Evolutionary conservation across 2,888 invertebrate genomes (phyloP).

Genomic region (Mimas tiliae): DNA sequence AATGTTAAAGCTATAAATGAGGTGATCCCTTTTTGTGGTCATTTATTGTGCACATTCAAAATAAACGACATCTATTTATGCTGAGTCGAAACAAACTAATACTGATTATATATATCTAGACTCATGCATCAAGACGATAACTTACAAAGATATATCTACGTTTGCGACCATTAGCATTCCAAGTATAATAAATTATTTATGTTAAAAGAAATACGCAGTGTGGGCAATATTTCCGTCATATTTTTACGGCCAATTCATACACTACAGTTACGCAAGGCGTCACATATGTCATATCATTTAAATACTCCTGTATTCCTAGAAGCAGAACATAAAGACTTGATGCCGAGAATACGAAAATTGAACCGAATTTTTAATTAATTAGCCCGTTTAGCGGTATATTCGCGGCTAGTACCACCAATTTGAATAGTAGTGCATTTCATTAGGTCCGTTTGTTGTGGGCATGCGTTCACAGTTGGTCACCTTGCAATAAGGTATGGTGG

Average conservation of each 20-base stretch:
- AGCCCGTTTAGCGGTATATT: slow-evolving; percentile 75
- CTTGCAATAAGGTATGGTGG: slow-evolving; percentile 81
- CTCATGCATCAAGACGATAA: neutral
- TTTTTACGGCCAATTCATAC: slow-evolving; percentile 22
- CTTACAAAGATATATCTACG: neutral
- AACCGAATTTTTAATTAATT: slow-evolving; percentile 66
- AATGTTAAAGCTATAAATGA: slow-evolving; percentile 5
- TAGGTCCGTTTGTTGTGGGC: slow-evolving; percentile 44
- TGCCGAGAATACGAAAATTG: slow-evolving; percentile 53
- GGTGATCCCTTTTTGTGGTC: slow-evolving; percentile 1
- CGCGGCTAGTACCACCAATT: slow-evolving; percentile 65
- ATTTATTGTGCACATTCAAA: slow-evolving; percentile 1
- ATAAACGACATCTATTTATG: slow-evolving; percentile 11
- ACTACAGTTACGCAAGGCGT: slow-evolving; percentile 26
- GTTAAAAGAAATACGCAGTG: slow-evolving; percentile 6
- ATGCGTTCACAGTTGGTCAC: slow-evolving; percentile 72
- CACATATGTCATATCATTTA: slow-evolving; percentile 34
- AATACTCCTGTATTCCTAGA: slow-evolving; percentile 29
- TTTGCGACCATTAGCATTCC: slow-evolving; percentile 3
- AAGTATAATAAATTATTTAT: slow-evolving; percentile 13
- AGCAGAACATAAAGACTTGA: slow-evolving; percentile 36
- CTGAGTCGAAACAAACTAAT: neutral
- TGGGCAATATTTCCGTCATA: slow-evolving; percentile 13
- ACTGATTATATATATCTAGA: slow-evolving; percentile 6
- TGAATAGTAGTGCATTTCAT: slow-evolving; percentile 62